Evolutionary conservation across 2,113 vertebrate genomes (phyloP).

Genomic region (Carlito syrichta): DNA sequence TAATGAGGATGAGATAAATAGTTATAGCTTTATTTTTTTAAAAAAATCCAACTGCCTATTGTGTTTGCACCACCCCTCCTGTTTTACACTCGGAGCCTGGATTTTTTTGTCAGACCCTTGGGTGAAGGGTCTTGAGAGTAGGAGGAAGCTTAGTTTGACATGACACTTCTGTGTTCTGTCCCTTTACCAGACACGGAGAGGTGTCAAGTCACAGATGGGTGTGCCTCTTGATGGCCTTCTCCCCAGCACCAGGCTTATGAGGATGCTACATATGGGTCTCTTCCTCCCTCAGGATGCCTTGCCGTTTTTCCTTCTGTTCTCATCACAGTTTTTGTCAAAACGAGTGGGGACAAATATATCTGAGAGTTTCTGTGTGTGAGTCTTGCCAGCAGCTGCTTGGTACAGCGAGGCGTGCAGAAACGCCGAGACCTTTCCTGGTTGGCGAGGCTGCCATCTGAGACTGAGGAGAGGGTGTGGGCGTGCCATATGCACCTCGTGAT

Average conservation of each 20-base stretch:
- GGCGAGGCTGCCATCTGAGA: background rate
- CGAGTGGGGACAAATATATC: background rate
- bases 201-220: conserved; percentile 43
- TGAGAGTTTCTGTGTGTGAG: conserved; percentile 2
- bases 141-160: conserved; percentile 32
- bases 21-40: background rate
- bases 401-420: background rate
- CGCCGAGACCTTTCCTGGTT: background rate
- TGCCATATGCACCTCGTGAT: background rate
- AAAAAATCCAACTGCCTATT: background rate
- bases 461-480: background rate
- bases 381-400: background rate
- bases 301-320: conserved; percentile 51
- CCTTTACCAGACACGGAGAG: background rate
- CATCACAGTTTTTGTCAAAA: background rate
- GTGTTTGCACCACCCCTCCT: conserved; percentile 69
- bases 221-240: conserved; percentile 39
- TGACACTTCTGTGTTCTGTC: background rate
- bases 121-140: background rate
- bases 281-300: background rate
- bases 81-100: conserved; percentile 72
- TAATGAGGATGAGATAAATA: background rate
- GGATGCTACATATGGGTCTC: background rate
- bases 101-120: conserved; percentile 77
- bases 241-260: background rate